Percentiles rank a stretch among this genome's conserved stretches.
phyloP scores from a whole-genome alignment of 2,888 invertebrate species.

The Bombylius discolor region DNA sequence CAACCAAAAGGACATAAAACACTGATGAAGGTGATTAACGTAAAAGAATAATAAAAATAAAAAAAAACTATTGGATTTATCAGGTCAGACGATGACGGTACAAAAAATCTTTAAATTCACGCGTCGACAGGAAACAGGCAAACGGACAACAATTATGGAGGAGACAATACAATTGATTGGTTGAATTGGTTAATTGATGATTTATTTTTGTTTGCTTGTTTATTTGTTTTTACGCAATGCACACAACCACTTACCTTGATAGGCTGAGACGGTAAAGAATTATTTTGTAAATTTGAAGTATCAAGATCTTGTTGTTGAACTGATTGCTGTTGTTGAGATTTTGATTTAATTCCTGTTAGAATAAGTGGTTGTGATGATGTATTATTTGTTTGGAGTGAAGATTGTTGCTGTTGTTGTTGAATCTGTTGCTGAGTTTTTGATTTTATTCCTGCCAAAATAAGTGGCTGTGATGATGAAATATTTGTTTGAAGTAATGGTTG shows the following conservation, averaged over 20 bases:
- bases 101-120: no score
- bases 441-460: background rate
- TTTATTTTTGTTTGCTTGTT: no score
- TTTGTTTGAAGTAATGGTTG: slow-evolving; percentile 5
- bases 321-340: background rate
- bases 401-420: slow-evolving; percentile 9
- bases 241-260: slow-evolving; percentile 18
- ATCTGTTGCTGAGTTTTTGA: slow-evolving; percentile 8
- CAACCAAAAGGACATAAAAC: background rate
- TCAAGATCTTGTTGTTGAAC: slow-evolving; percentile 2
- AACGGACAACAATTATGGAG: no score
- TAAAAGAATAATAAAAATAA: background rate
- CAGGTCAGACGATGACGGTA: no score
- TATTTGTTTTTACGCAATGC: background rate
- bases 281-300: slow-evolving; percentile 7
- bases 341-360: background rate
- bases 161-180: no score
- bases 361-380: background rate
- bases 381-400: slow-evolving; percentile 1
- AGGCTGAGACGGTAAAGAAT: slow-evolving; percentile 20
- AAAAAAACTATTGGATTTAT: no score
- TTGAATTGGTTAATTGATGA: no score
- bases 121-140: no score
- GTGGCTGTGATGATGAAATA: background rate
- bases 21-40: background rate